phyloP scores from a whole-genome alignment of 2,888 invertebrate genomes.

The Xylophagus ater region DNA sequence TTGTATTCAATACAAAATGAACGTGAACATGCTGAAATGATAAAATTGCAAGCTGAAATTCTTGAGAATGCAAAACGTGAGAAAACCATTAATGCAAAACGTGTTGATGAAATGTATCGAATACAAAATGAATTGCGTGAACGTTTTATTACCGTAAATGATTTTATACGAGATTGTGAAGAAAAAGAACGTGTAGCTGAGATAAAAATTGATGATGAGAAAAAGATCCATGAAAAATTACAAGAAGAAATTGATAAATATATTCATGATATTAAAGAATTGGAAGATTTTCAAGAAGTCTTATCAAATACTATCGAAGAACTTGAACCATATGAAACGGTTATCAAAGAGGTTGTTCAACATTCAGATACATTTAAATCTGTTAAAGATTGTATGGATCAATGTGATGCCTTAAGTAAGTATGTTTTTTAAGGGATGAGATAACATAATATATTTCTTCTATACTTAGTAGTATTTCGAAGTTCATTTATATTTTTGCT shows the following conservation, averaged over 20 bases:
- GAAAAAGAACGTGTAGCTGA: conserved; percentile 31
- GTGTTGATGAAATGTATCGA: conserved; percentile 28
- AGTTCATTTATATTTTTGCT: not conserved
- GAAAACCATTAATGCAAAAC: conserved; percentile 25
- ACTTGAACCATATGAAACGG: conserved; percentile 31
- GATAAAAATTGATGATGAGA: conserved; percentile 28
- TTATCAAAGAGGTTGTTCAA: conserved; percentile 31
- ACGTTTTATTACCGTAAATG: conserved; percentile 33
- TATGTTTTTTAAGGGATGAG: not conserved
- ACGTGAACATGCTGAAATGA: conserved; percentile 30
- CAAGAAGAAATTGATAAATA: conserved; percentile 24
- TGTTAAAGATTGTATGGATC: conserved; percentile 34
- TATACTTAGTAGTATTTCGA: not conserved
- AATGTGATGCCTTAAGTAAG: conserved; percentile 37
- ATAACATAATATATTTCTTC: not conserved
- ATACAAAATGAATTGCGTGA: conserved; percentile 29
- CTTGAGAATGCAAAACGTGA: conserved; percentile 28
- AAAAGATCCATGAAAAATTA: conserved; percentile 25
- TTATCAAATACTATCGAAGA: conserved; percentile 28
- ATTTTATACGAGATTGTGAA: conserved; percentile 34
- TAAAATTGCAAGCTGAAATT: conserved; percentile 28
- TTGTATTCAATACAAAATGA: conserved; percentile 31
- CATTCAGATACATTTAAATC: conserved; percentile 29
- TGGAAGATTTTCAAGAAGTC: conserved; percentile 26
- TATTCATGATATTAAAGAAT: conserved; percentile 21